Base-by-base conservation (phyloP, 2,113 vertebrate species). In the Cyprinodon brontotheroides region DNA sequence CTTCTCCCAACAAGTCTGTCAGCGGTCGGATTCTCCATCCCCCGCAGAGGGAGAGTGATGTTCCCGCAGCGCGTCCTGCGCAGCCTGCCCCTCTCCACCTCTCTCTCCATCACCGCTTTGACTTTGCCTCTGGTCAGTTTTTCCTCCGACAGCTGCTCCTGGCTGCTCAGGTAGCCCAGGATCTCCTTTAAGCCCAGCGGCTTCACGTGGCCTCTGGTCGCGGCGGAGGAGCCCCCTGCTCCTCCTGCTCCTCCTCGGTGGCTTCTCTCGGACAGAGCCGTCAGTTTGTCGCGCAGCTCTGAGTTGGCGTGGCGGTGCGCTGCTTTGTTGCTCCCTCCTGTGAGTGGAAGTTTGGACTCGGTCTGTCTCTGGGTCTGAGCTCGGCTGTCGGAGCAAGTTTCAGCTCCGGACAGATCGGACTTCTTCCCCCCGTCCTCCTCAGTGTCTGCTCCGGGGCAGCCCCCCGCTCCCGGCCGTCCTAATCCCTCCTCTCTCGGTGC, bases 31-130 rank as follows among this genome's bases (percentile, higher is more conserved):
- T 70, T 81, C 82, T 53, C 91, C 87, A 87, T 70, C 76, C 94
- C 90, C 89, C 94, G 88, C 70, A 86, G 78, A 75, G 94, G 93
- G 38, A 94, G 92, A 77, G 94, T 92, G 50, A 95, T 94, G 93
- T 93, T 93, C 89, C 94, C 94, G 87, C 95, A 92, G 81, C 95
- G 94, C 72, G 93, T 95, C 92, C 93, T 94, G 87, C 95, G 93
- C 78, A 94, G 92, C 79, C 95, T 87, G 84, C 94, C 94, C 61
- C 89, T 87, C 61, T 86, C 93, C 84, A 94, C 94, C 89, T 96
- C 95, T 60, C 93, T 90, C 68, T 95, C 94, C 86, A 95, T 90
- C 45, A 95, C 93, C 85, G 93, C 94, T 87, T 94, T 94, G 85
- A 95, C 94, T 89, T 93, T 95, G 90, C 94, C 93, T 68, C 95